Conservation (phyloP, 2,888 invertebrate genomes). For the Ornithoptera alexandrae region DNA sequence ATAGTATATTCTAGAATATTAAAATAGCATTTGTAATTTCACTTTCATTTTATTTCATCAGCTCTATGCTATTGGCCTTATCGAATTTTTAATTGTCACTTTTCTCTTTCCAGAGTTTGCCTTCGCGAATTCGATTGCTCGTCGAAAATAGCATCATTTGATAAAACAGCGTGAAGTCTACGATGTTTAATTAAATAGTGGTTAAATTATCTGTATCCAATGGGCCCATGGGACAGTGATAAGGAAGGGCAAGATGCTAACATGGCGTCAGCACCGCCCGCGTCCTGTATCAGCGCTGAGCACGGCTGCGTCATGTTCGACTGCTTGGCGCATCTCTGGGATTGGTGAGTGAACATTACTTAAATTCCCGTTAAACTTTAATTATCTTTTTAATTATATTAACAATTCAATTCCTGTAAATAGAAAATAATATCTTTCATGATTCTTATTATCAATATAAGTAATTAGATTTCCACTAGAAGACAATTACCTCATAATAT, state of each 20-base stretch:
- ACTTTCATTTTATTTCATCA: slow-evolving; percentile 54
- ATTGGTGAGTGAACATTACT: slow-evolving; percentile 59
- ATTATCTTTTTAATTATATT: too few relatives aligned
- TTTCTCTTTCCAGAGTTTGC: slow-evolving; percentile 64
- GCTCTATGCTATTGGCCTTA: slow-evolving; percentile 36
- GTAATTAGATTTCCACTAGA: too few relatives aligned
- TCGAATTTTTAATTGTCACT: slow-evolving; percentile 58
- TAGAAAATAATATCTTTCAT: too few relatives aligned
- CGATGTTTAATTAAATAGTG: slow-evolving; percentile 39
- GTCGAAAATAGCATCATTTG: slow-evolving; percentile 29
- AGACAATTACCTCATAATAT: too few relatives aligned
- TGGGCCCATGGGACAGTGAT: slow-evolving; percentile 38
- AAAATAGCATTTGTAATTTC: slow-evolving; percentile 35
- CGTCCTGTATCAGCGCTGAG: slow-evolving; percentile 69
- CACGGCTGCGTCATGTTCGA: slow-evolving; percentile 76
- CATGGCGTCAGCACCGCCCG: slow-evolving; percentile 63
- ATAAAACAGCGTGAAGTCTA: slow-evolving; percentile 31
- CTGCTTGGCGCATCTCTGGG: slow-evolving; percentile 73
- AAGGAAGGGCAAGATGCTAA: slow-evolving; percentile 40
- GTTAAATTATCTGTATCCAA: slow-evolving; percentile 46
- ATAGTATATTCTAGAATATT: background rate
- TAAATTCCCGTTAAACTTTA: background rate
- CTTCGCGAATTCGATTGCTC: slow-evolving; percentile 45
- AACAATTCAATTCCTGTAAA: too few relatives aligned
- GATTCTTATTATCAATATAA: too few relatives aligned